Base-by-base conservation (phyloP, 2,797 vertebrate genomes). In the Jordanella pulchra region DNA sequence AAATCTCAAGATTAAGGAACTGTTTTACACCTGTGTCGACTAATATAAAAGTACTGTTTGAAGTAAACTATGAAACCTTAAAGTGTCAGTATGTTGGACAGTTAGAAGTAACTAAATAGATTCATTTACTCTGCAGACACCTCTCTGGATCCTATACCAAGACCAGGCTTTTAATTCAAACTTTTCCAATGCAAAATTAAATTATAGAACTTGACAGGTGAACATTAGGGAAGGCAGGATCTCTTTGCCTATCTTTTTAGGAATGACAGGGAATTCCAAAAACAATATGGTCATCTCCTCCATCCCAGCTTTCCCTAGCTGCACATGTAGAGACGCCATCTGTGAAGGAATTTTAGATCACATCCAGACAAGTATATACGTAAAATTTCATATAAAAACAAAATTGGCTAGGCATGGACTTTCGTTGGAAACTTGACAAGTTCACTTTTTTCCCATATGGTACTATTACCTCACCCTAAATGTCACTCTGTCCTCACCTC, bases 221-320 rank as follows among this genome's bases (percentile, higher is more conserved):
- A 74, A 73, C 79, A 77, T 73, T 47, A 68, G 50, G 63, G 9
- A 69, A 79, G 50, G 9, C 50, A 60, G 69, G 65, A 67, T 82
- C 76, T 54, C 7, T 64, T 68, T 58, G 44, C 88, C 80, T 87
- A 78, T 87, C 85, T 84, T 88, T 89, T 81, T 69, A 84, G 71
- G 21, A 28, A 50, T 71, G 42, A 65, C 35, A 35, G 80, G 86
- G 84, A 17, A 68, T 77, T 60, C 56, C 79, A 68, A 53, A 77
- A 81, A 82, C 65, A 73, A 44, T 84, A 71, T 69, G 85, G 85
- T 85, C 25, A 17, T 78, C 78, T 71, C 56, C 55, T 71, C 15
- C 25, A 35, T 39, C 53, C 47, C 47, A 44, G 60, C 53, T 25
- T 54, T 11, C 9, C 3, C 18, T 71, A 50, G 73, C 81, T 74